Evolutionary conservation across 2,113 vertebrate species (phyloP), one percentile per base, ranked within the genome.

Genomic region (Poecilia latipinna): DNA sequence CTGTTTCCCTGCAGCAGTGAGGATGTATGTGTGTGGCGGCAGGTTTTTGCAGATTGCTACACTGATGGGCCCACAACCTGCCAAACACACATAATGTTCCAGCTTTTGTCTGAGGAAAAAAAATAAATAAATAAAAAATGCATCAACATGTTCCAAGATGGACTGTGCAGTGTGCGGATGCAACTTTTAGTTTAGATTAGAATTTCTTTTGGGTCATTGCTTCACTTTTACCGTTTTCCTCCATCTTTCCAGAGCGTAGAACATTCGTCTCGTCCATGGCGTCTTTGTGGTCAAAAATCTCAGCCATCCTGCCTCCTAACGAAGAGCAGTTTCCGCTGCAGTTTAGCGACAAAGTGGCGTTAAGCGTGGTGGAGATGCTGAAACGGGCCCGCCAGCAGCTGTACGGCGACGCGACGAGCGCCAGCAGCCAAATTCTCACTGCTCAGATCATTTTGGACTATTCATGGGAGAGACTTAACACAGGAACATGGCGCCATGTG

Each of bases 391-490:
- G 92, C 0, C 77, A 33, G 26, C 92, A 95, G 63, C 86, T 97
- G 4, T 96, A 95, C 57, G 26, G 77, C 17, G 31, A 80, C 61
- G 12, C 65, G 2, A 24, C 79, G 12, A 24, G 65, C 1, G 4
- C 22, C 1, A 39, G 35, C 60, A 39, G 35, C 60, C 94, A 81
- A 3, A 72, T 85, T 64, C 86, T 93, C 24, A 72, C 67, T 0
- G 94, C 95, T 15, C 95, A 96, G 88, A 82, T 90, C 2, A 7
- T 97, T 42, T 70, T 96, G 17, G 97, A 98, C 80, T 93, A 95
- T 51, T 86, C 96, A 1, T 98, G 97, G 97, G 97, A 98, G 89
- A 95, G 90, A 65, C 95, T 99, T 78, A 97, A 98, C 90, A 93
- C 89, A 0, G 95, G 95, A 1, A 93, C 94, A 0, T 99, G 97